Evolutionary conservation across 1,140 invertebrate genomes (phyloP).

Genomic region (Tetranychus cinnabarinus): DNA sequence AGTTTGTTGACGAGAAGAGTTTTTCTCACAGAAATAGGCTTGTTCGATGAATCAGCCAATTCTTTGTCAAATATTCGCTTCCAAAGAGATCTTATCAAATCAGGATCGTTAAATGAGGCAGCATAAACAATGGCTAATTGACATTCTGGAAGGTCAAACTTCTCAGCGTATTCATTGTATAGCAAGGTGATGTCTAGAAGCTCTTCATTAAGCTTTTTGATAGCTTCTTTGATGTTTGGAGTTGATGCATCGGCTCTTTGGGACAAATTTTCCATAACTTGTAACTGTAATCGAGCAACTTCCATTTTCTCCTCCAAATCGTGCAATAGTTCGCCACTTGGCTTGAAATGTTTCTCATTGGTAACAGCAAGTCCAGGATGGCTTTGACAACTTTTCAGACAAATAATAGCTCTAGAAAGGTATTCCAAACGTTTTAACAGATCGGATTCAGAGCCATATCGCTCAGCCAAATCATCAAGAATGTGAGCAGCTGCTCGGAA

Average conservation of each 20-base stretch:
- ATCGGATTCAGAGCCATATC: slow-evolving; percentile 33
- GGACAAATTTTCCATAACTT: slow-evolving; percentile 31
- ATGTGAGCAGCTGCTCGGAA: slow-evolving; percentile 80
- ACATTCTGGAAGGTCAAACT: slow-evolving; percentile 26
- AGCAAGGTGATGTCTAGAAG: slow-evolving; percentile 38
- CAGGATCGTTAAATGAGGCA: slow-evolving; percentile 26
- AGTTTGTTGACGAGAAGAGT: slow-evolving; percentile 23
- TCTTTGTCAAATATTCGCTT: slow-evolving; percentile 27
- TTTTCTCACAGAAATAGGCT: slow-evolving; percentile 13
- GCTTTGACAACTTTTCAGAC: slow-evolving; percentile 61
- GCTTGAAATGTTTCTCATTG: slow-evolving; percentile 19
- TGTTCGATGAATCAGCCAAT: neutral
- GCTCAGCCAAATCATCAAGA: slow-evolving; percentile 58
- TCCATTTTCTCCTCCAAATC: slow-evolving; percentile 84
- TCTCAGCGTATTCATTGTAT: slow-evolving; percentile 30
- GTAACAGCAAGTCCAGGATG: slow-evolving; percentile 37
- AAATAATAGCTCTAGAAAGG: slow-evolving; percentile 77
- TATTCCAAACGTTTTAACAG: slow-evolving; percentile 53
- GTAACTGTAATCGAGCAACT: slow-evolving; percentile 46
- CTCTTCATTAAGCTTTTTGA: slow-evolving; percentile 26
- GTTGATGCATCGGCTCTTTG: slow-evolving; percentile 29
- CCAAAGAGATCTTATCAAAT: slow-evolving; percentile 29
- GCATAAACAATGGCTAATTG: slow-evolving; percentile 30
- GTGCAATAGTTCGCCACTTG: slow-evolving; percentile 49
- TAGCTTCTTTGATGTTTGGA: slow-evolving; percentile 20